phyloP scores from a whole-genome alignment of 2,888 invertebrate species.

The Chalcosyrphus nemorum region DNA sequence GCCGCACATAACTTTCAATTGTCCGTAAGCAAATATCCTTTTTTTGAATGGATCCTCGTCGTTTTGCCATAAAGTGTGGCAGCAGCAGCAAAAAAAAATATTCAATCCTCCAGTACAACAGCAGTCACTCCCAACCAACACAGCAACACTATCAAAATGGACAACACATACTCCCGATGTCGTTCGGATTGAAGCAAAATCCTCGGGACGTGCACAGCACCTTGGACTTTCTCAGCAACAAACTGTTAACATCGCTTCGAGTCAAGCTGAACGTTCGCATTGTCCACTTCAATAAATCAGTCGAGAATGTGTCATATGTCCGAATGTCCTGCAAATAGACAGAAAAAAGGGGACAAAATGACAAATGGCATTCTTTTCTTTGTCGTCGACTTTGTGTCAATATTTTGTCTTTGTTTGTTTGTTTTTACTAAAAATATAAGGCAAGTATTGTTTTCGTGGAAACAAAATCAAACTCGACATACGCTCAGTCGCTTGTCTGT shows the following conservation, averaged over 20 bases:
- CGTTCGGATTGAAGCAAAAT: conserved; percentile 62
- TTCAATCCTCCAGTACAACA: background rate
- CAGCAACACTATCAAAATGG: conserved; percentile 46
- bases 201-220: conserved; percentile 48
- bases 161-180: conserved; percentile 63
- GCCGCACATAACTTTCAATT: background rate
- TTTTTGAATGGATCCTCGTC: background rate
- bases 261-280: conserved; percentile 44
- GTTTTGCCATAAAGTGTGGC: background rate
- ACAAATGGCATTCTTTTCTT: conserved; percentile 50
- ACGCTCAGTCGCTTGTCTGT: no score
- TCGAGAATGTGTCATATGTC: conserved; percentile 61
- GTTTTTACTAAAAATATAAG: background rate
- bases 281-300: conserved; percentile 69
- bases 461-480: no score
- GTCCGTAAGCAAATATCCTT: conserved; percentile 31
- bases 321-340: conserved; percentile 57
- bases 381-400: conserved; percentile 44
- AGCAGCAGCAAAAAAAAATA: no score
- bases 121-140: background rate
- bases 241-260: conserved; percentile 25
- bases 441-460: background rate
- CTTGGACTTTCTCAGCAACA: conserved; percentile 19
- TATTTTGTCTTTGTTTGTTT: conserved; percentile 1
- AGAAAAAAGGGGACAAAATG: conserved; percentile 9